Percentiles rank a stretch among this genome's conserved stretches.
Evolutionary conservation across 2,797 vertebrate species (phyloP).

Genomic region (Sebastes aleutianus): DNA sequence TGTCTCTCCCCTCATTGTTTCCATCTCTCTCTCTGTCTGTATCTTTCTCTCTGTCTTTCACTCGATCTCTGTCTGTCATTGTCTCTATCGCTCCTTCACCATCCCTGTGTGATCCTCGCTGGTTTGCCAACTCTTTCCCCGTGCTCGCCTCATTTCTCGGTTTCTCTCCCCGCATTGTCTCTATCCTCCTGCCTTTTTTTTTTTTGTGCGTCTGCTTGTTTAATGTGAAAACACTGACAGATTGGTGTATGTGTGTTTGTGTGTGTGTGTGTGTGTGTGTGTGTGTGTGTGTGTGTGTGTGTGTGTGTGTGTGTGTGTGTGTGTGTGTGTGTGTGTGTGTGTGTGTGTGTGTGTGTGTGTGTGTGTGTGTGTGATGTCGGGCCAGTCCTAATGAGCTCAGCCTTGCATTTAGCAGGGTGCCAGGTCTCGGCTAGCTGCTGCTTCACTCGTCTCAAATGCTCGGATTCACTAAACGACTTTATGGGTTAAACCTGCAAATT

Average conservation of each 20-base stretch:
- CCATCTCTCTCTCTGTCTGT: slow-evolving; percentile 67
- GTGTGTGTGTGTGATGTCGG: slow-evolving; percentile 56
- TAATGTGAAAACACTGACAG: slow-evolving; percentile 70
- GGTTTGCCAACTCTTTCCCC: slow-evolving; percentile 52
- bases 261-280: background rate
- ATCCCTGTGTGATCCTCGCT: slow-evolving; percentile 61
- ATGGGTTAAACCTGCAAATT: slow-evolving; percentile 37
- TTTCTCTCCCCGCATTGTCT: slow-evolving; percentile 61
- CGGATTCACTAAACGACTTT: slow-evolving; percentile 28
- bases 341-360: slow-evolving; percentile 33
- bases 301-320: slow-evolving; percentile 49
- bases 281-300: slow-evolving; percentile 18
- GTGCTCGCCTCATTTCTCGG: slow-evolving; percentile 51
- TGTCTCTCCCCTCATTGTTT: slow-evolving; percentile 84
- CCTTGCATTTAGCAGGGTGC: slow-evolving; percentile 71
- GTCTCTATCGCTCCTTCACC: slow-evolving; percentile 54
- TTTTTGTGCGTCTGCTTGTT: slow-evolving; percentile 47
- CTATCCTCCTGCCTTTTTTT: slow-evolving; percentile 19
- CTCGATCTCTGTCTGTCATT: slow-evolving; percentile 63
- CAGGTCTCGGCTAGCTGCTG: slow-evolving; percentile 45
- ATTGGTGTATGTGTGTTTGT: slow-evolving; percentile 32
- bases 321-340: background rate
- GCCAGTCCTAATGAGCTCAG: slow-evolving; percentile 78
- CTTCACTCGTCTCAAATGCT: slow-evolving; percentile 49
- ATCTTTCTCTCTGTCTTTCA: slow-evolving; percentile 61